Conservation (phyloP, 2,888 invertebrate species). For the Temnothorax ravouxi region DNA sequence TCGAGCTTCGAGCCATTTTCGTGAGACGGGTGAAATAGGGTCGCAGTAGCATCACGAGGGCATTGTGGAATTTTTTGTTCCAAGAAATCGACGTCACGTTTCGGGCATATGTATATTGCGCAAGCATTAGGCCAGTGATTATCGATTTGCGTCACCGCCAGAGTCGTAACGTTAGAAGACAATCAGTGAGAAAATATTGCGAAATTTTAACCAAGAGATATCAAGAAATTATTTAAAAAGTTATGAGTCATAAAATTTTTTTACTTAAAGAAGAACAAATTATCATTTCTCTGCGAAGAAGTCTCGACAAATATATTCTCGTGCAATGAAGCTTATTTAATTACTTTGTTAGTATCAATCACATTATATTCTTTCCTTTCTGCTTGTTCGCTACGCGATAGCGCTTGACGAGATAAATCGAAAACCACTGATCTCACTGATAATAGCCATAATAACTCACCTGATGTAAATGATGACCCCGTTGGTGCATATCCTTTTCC, state of each 20-base stretch:
- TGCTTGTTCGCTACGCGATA: background rate
- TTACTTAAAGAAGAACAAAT: background rate
- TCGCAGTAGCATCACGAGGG: background rate
- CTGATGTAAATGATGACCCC: constrained; percentile 93
- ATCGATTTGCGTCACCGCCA: background rate
- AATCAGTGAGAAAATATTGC: background rate
- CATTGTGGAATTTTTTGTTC: constrained; percentile 34
- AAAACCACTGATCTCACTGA: background rate
- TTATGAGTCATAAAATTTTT: background rate
- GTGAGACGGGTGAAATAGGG: background rate
- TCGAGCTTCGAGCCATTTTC: constrained; percentile 18
- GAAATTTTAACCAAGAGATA: background rate
- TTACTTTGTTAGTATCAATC: background rate
- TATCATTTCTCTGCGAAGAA: background rate
- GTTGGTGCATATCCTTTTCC: constrained; percentile 92
- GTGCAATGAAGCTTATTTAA: background rate
- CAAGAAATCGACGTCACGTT: constrained; percentile 19
- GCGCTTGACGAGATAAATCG: background rate
- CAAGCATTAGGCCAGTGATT: constrained; percentile 6
- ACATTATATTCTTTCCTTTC: background rate
- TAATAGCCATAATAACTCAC: constrained; percentile 86
- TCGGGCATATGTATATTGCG: constrained; percentile 23
- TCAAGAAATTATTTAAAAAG: background rate
- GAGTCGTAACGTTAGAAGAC: background rate
- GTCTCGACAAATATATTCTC: background rate